A percentile compares a stretch with the other conserved stretches of the same genome.
phyloP scores from a whole-genome alignment of 2,113 vertebrate genomes.

The Arizona elegans region DNA sequence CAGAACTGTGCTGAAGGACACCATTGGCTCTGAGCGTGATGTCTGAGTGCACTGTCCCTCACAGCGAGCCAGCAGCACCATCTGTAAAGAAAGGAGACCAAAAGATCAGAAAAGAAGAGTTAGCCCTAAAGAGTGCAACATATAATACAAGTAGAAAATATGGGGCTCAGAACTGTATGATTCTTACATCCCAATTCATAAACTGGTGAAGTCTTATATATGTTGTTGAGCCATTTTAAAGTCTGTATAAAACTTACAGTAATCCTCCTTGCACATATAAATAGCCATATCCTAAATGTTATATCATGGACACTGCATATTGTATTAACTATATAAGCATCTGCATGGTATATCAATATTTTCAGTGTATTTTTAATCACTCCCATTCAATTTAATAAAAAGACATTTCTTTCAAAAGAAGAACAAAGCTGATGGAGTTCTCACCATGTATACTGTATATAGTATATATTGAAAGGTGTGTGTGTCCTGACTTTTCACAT shows the following conservation, averaged over 20 bases:
- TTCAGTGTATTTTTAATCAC: background rate
- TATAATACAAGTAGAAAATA: background rate
- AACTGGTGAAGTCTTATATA: background rate
- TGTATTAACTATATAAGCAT: background rate
- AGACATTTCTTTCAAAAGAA: background rate
- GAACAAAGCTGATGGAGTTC: background rate
- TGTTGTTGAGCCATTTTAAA: background rate
- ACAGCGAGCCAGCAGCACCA: slow-evolving; percentile 93
- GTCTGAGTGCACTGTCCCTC: slow-evolving; percentile 93
- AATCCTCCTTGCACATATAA: background rate
- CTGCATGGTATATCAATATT: background rate
- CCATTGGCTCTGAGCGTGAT: slow-evolving; percentile 89
- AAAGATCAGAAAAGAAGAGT: accelerated
- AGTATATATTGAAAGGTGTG: too few relatives aligned
- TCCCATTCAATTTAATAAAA: background rate
- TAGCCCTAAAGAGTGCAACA: accelerated
- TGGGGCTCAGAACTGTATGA: background rate
- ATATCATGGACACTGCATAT: background rate
- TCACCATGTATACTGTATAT: background rate
- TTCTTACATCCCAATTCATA: background rate
- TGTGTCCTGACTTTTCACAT: background rate
- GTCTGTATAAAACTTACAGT: background rate
- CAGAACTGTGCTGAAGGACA: slow-evolving; percentile 93
- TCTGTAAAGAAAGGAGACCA: slow-evolving; percentile 68
- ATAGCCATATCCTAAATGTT: background rate